Evolutionary conservation across 2,888 invertebrate genomes (phyloP).

Genomic region (Microdon myrmicae): DNA sequence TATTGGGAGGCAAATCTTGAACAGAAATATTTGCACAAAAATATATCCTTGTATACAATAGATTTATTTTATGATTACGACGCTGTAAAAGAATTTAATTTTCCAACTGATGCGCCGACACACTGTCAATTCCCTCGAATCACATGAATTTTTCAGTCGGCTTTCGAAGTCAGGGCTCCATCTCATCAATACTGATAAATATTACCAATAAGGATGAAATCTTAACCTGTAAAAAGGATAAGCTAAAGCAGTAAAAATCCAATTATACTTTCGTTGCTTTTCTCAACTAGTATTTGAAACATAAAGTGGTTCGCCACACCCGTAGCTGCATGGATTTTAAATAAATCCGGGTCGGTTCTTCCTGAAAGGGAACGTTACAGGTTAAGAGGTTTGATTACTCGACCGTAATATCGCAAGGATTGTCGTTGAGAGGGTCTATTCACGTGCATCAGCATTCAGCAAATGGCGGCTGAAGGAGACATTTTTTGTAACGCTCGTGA

Average conservation of each 20-base stretch:
- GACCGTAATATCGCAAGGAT: constrained; percentile 27
- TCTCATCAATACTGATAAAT: constrained; percentile 6
- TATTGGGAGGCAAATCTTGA: too few relatives aligned
- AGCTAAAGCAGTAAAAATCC: constrained; percentile 33
- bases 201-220: constrained; percentile 2
- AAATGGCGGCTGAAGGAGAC: too few relatives aligned
- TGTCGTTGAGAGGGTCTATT: constrained; percentile 24
- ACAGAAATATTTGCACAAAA: too few relatives aligned
- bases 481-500: too few relatives aligned
- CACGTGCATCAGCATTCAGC: constrained; percentile 7
- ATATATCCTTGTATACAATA: too few relatives aligned
- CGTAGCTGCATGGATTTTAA: constrained; percentile 23
- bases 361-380: constrained; percentile 5
- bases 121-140: background rate
- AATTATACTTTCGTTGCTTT: constrained; percentile 32
- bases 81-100: constrained; percentile 23
- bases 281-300: constrained; percentile 1
- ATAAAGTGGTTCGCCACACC: constrained; percentile 8
- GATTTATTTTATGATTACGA: constrained; percentile 1
- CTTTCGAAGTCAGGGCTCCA: constrained; percentile 4
- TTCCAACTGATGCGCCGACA: constrained; percentile 1
- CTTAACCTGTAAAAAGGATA: background rate
- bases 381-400: constrained; percentile 36
- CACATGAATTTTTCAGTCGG: background rate
- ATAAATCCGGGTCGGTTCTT: constrained; percentile 18